Conservation (phyloP, 2,113 vertebrate genomes). For the Zosterops japonicus region DNA sequence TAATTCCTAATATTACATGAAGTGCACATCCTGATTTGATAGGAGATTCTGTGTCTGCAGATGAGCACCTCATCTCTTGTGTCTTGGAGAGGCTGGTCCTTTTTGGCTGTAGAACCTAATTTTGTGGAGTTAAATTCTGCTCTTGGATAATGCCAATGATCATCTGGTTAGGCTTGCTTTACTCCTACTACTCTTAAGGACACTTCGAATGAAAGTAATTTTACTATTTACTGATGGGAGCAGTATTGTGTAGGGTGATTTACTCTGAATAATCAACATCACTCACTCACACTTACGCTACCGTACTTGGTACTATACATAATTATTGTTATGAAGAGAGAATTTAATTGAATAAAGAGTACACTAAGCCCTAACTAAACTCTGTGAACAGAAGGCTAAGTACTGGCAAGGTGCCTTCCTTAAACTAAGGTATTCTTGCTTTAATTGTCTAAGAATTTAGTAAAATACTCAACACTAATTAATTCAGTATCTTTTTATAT, state of each 20-base stretch:
- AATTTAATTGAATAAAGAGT: background rate
- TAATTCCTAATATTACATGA: background rate
- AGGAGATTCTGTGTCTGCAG: background rate
- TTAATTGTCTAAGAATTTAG: background rate
- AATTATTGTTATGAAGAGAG: background rate
- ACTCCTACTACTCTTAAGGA: background rate
- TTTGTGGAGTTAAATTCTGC: background rate
- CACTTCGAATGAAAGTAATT: background rate
- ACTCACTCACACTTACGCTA: accelerated
- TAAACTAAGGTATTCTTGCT: background rate
- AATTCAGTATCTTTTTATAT: background rate
- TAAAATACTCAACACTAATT: background rate
- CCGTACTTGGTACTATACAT: background rate
- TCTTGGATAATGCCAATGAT: background rate
- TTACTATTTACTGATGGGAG: background rate
- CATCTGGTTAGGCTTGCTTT: background rate
- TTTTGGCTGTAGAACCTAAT: background rate
- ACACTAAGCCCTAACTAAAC: background rate
- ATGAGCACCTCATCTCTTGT: background rate
- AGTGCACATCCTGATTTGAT: background rate
- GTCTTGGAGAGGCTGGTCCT: background rate
- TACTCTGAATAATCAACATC: background rate
- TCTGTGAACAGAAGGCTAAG: background rate
- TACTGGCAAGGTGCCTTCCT: background rate
- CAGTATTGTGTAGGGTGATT: background rate